Conservation (phyloP, 92 coral and sea anemone species). For the Diadumene lineata region DNA sequence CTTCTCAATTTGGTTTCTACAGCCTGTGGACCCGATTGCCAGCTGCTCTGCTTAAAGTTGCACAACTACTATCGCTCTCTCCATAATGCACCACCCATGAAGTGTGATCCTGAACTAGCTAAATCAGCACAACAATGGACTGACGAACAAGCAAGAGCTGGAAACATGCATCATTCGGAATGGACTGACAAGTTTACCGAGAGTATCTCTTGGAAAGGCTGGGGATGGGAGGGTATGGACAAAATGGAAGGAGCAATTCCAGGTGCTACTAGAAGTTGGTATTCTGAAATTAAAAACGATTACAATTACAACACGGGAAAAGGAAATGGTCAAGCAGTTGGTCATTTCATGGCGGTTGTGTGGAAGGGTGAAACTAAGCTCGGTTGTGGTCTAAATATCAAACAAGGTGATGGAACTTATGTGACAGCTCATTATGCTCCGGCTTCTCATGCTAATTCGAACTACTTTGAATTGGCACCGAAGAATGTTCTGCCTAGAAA, state of each 20-base stretch:
- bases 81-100: constrained; percentile 48
- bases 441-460: constrained; percentile 42
- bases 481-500: constrained; percentile 35
- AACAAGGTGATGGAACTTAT: constrained; percentile 47
- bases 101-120: constrained; percentile 48
- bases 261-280: constrained; percentile 62
- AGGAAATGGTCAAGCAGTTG: constrained; percentile 48
- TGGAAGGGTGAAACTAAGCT: constrained; percentile 48
- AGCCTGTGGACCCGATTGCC: constrained; percentile 63
- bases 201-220: constrained; percentile 62
- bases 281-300: constrained; percentile 52
- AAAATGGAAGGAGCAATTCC: constrained; percentile 63
- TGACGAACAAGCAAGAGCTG: constrained; percentile 40
- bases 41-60: constrained; percentile 40
- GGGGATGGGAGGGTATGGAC: constrained; percentile 68
- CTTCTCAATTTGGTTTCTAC: too few relatives aligned
- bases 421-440: constrained; percentile 58
- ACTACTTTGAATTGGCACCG: constrained; percentile 29
- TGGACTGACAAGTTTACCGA: constrained; percentile 55
- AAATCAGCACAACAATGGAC: constrained; percentile 56
- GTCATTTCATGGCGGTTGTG: constrained; percentile 61
- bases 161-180: constrained; percentile 46
- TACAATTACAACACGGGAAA: constrained; percentile 49
- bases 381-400: constrained; percentile 56
- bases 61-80: constrained; percentile 61